Percentiles rank a stretch among this genome's conserved stretches.
These are phyloP conservation scores for Ecliptopera silaceata DNA, from an alignment of 2,888 invertebrate genomes.

Conservation along the genomic window DNA sequence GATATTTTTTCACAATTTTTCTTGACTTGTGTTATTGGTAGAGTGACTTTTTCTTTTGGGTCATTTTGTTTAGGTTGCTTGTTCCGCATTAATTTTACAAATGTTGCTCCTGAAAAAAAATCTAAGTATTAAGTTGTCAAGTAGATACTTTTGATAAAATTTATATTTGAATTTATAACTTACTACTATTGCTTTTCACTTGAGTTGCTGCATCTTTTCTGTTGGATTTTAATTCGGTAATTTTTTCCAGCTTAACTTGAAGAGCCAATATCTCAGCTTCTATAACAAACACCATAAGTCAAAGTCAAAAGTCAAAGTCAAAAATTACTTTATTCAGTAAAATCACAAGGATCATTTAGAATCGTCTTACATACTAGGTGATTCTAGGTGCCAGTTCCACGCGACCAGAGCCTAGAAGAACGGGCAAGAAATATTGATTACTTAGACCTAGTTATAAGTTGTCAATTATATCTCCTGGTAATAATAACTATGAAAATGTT, in stretches of 20 bases:
- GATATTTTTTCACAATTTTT: constrained; percentile 2
- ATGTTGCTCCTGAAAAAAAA: constrained; percentile 55
- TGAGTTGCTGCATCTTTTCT: constrained; percentile 71
- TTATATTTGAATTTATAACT: constrained; percentile 33
- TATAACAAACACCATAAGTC: constrained; percentile 39
- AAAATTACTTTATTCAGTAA: too few relatives aligned
- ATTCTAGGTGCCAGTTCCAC: too few relatives aligned
- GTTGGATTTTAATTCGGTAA: constrained; percentile 36
- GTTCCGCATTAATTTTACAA: constrained; percentile 55
- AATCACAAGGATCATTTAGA: too few relatives aligned
- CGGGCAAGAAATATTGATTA: too few relatives aligned
- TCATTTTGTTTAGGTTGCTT: constrained; percentile 51
- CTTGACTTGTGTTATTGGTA: neutral
- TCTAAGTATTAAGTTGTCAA: too few relatives aligned
- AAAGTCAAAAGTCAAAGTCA: too few relatives aligned
- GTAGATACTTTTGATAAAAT: neutral
- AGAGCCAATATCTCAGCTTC: constrained; percentile 73
- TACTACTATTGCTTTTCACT: constrained; percentile 69
- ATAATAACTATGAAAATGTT: too few relatives aligned
- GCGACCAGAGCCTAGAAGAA: too few relatives aligned
- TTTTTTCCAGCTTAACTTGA: constrained; percentile 64
- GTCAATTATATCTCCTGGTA: too few relatives aligned
- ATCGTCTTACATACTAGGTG: too few relatives aligned
- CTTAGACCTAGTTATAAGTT: too few relatives aligned
- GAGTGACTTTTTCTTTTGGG: neutral